Evolutionary conservation across 2,113 vertebrate species (phyloP).

Genomic region (Megalops atlanticus): DNA sequence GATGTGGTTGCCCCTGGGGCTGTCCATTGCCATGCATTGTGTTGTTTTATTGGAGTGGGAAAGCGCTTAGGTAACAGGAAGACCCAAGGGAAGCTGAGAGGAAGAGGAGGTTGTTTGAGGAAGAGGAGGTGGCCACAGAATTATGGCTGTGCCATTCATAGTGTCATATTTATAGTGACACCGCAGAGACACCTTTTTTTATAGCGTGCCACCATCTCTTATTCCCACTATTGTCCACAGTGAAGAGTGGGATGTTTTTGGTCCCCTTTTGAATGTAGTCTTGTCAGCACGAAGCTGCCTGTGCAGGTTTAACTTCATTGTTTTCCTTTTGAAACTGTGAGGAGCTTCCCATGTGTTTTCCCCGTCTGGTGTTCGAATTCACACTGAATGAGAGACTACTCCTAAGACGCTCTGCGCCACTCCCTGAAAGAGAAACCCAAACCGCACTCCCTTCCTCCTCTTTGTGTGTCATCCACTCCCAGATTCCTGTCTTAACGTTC

Average conservation of each 20-base stretch:
- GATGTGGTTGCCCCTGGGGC: background rate
- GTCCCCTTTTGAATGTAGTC: too few relatives aligned
- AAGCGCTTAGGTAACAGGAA: background rate
- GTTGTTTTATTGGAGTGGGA: background rate
- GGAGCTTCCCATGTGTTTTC: too few relatives aligned
- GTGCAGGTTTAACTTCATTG: background rate
- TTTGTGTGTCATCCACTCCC: slow-evolving; percentile 29
- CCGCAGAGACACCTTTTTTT: too few relatives aligned
- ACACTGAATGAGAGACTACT: background rate
- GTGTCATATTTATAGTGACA: background rate
- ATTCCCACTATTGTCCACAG: background rate
- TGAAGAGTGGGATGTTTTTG: background rate
- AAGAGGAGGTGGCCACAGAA: background rate
- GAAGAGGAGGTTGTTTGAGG: background rate
- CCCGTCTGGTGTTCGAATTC: background rate
- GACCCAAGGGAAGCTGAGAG: background rate
- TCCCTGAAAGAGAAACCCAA: background rate
- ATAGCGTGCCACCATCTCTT: background rate
- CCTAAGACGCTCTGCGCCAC: background rate
- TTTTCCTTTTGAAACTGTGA: too few relatives aligned
- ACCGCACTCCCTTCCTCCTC: background rate
- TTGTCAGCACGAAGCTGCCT: too few relatives aligned
- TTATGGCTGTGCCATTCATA: background rate
- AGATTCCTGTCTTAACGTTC: background rate
- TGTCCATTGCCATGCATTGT: background rate